Percentiles rank a stretch among this genome's conserved stretches.
phyloP scores from a whole-genome alignment of 23 tunicate genomes.

The Ciona savignyi region DNA sequence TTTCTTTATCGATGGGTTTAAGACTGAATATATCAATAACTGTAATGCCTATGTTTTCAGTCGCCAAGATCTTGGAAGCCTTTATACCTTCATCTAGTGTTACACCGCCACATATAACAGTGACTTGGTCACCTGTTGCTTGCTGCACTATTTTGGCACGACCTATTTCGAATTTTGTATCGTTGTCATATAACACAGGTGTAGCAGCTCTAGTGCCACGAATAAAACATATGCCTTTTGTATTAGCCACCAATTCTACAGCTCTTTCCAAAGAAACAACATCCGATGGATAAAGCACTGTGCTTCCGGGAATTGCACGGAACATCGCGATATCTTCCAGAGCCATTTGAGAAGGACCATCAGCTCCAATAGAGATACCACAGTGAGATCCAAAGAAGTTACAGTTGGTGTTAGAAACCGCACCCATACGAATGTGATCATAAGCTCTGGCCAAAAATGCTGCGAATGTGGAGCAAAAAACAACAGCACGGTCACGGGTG shows the following conservation, averaged over 20 bases:
- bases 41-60: constrained; percentile 64
- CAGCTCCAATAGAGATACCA: constrained; percentile 98
- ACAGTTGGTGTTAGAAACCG: constrained; percentile 90
- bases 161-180: constrained; percentile 64
- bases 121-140: constrained; percentile 53
- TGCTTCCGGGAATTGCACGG: constrained; percentile 69
- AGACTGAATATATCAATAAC: constrained; percentile 83
- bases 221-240: constrained; percentile 88
- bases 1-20: constrained; percentile 75
- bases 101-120: constrained; percentile 87
- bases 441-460: constrained; percentile 89
- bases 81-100: constrained; percentile 82
- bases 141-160: constrained; percentile 51
- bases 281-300: constrained; percentile 95
- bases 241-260: constrained; percentile 94
- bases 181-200: constrained; percentile 42
- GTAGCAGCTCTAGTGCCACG: constrained; percentile 82
- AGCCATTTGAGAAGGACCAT: constrained; percentile 99
- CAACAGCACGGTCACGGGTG: constrained; percentile 63
- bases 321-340: constrained; percentile 95
- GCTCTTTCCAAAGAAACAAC: constrained; percentile 79
- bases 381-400: constrained; percentile 98
- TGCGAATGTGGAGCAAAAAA: constrained; percentile 86
- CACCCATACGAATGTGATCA: constrained; percentile 98
- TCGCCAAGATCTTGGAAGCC: constrained; percentile 50